phyloP scores from a whole-genome alignment of 2,797 vertebrate species.

The Heterohyrax brucei region DNA sequence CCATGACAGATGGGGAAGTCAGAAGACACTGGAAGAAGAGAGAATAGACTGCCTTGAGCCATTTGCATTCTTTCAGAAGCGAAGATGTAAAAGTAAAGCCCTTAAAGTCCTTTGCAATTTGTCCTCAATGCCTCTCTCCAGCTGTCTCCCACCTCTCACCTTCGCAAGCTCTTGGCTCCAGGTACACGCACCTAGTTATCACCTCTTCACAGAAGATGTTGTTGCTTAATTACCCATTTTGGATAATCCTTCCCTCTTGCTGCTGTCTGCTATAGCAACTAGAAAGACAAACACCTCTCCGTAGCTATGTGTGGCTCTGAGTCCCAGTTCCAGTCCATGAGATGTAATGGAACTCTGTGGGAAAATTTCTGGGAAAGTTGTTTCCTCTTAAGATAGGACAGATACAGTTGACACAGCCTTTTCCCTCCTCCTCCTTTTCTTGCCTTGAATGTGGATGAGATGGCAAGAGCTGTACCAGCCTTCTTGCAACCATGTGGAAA shows the following conservation, averaged over 20 bases:
- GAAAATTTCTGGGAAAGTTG: neutral
- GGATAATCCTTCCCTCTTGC: neutral
- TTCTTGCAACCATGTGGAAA: neutral
- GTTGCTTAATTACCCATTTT: neutral
- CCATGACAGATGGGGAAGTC: too few relatives aligned
- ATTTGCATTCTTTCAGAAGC: neutral
- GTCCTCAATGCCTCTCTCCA: neutral
- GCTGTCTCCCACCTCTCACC: neutral
- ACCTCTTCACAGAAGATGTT: neutral
- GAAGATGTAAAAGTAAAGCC: neutral
- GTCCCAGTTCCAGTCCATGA: neutral
- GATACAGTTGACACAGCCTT: neutral
- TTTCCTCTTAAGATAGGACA: neutral
- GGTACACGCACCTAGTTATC: neutral
- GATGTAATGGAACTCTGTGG: neutral
- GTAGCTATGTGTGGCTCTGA: neutral
- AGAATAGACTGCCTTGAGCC: neutral
- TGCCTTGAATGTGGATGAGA: neutral
- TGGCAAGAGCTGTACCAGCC: neutral
- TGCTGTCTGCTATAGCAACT: neutral
- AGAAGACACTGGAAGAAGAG: neutral
- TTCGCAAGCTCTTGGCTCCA: neutral
- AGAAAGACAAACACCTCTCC: neutral
- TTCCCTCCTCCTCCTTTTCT: neutral
- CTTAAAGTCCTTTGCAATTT: neutral